phyloP scores from a whole-genome alignment of 2,113 vertebrate species.

The Strigops habroptila region DNA sequence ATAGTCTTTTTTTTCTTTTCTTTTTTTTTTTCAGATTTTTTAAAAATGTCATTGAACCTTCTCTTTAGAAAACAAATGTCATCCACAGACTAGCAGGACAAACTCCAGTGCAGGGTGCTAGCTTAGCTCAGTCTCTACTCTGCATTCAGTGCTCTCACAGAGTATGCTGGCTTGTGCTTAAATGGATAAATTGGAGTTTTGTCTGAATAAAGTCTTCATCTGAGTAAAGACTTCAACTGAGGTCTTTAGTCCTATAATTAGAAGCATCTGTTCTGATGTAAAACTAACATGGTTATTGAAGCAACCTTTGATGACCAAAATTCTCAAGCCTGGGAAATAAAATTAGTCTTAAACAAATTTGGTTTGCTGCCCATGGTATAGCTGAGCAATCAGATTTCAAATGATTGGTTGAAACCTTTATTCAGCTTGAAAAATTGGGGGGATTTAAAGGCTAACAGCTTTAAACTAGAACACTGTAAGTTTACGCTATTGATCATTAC shows the following conservation, averaged over 20 bases:
- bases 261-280: neutral
- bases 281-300: conserved; percentile 9
- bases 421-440: conserved; percentile 11
- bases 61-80: neutral
- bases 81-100: neutral
- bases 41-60: neutral
- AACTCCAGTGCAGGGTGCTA: neutral
- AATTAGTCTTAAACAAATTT: conserved; percentile 38
- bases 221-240: neutral
- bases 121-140: neutral
- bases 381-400: conserved; percentile 32
- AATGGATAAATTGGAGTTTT: neutral
- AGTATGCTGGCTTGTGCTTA: neutral
- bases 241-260: neutral
- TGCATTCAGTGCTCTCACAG: neutral
- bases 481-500: neutral
- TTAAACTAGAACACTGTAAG: neutral
- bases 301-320: conserved; percentile 35
- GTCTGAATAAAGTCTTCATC: neutral
- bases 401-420: neutral
- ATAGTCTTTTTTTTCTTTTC: neutral
- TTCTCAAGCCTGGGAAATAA: conserved; percentile 25
- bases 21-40: neutral
- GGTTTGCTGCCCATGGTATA: neutral
- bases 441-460: conserved; percentile 8